Evolutionary conservation across 2,797 vertebrate genomes (phyloP), one percentile per base, ranked within the genome.

Genomic region (Eulemur albifrons): DNA sequence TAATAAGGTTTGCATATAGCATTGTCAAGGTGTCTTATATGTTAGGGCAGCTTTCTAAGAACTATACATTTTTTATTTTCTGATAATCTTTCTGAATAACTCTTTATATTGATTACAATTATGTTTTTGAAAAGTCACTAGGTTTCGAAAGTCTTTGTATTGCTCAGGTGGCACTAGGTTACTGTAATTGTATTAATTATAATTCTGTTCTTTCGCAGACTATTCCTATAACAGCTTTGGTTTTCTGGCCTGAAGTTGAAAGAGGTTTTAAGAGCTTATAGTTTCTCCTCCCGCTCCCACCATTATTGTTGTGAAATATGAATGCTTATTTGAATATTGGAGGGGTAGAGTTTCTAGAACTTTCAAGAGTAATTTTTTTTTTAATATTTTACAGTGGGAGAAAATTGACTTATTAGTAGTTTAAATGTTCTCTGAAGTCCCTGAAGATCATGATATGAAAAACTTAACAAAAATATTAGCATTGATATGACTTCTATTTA

Each of bases 391-490:
- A 72, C 17, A 87, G n/a, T 52, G 73, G 27, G 72, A 40, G 73
- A 88, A 92, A 45, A 43, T 27, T 38, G 72, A 92, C 65, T 87
- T 88, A 67, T 30, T 76, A 72, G 57, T 76, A 65, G 40, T 94
- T 95, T 91, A 95, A 90, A 43, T 96, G 65, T 90, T 96, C 81
- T 95, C n/a, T 93, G 50, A 95, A 76, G 50, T 63, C 38, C 77
- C 82, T 84, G 11, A 79, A 94, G 77, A 91, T 67, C 83, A 84
- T 67, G 40, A 52, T 61, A 76, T 81, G 67, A 92, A 84, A 95
- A 88, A 50, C 25, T 72, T 40, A 67, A 35, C 23, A 80, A 76
- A 76, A 93, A 43, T 76, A 86, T 77, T 85, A 79, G 45, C 61
- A 7, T 77, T 32, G 75, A 14, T 93, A 21, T 84, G 90, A 57